A percentile compares a stretch with the other conserved stretches of the same genome.
These are phyloP conservation scores for Phainopepla nitens DNA, from an alignment of 2,113 vertebrate genomes.

Conservation along the genomic window DNA sequence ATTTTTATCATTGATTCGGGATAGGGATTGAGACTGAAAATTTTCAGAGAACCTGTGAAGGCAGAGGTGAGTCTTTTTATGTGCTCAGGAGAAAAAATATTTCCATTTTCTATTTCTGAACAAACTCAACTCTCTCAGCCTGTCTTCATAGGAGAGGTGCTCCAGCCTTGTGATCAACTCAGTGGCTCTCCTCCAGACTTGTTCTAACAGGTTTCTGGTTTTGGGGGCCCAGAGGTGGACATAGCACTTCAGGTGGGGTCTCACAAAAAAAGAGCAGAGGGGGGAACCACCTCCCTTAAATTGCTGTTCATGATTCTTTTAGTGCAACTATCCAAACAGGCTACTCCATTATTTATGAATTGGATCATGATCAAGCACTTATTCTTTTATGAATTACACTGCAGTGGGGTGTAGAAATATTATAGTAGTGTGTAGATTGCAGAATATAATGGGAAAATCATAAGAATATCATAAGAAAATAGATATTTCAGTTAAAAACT, in stretches of 20 bases:
- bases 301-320: neutral
- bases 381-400: neutral
- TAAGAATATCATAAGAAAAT: neutral
- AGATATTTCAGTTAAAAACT: neutral
- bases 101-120: neutral
- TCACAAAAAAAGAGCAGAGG: neutral
- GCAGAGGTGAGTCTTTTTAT: rapidly evolving
- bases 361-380: neutral
- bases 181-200: neutral
- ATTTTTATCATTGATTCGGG: neutral
- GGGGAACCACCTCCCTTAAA: neutral
- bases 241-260: neutral
- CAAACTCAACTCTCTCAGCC: neutral
- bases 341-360: neutral
- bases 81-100: neutral
- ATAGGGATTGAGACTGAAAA: neutral
- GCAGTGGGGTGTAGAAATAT: neutral
- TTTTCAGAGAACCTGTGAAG: neutral
- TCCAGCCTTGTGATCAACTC: neutral
- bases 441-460: neutral
- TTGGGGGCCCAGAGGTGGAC: neutral
- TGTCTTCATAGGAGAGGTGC: neutral
- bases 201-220: neutral
- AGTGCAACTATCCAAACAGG: neutral
- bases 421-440: neutral